These are phyloP conservation scores for Toxostoma redivivum DNA, from an alignment of 2,113 vertebrate genomes.

Conservation along the genomic window DNA sequence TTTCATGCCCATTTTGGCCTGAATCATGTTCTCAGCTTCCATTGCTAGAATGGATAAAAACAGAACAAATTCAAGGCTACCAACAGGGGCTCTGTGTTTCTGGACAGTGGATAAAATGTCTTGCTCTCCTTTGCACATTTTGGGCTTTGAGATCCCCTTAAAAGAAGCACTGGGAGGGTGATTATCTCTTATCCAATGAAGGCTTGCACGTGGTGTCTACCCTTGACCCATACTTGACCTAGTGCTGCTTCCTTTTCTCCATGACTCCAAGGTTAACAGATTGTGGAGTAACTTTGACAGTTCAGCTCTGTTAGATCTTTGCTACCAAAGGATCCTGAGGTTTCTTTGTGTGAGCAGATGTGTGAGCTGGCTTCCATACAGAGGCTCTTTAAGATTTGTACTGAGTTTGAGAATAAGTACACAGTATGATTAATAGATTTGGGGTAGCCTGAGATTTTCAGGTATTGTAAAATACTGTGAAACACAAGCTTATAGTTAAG, in stretches of 20 bases:
- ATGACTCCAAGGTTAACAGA: background rate
- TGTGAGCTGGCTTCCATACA: background rate
- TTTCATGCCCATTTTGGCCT: background rate
- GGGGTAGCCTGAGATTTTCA: background rate
- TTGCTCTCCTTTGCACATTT: background rate
- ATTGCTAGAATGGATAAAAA: background rate
- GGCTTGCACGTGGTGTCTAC: background rate
- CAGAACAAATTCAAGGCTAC: background rate
- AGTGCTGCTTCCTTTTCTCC: background rate
- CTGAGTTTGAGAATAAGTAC: background rate
- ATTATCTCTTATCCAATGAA: background rate
- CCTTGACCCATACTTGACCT: constrained; percentile 1
- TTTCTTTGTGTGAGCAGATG: background rate
- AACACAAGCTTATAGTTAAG: background rate
- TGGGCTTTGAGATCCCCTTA: background rate
- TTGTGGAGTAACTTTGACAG: background rate
- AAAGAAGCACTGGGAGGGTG: background rate
- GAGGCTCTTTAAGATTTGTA: background rate
- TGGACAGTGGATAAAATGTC: background rate
- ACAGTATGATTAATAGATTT: background rate
- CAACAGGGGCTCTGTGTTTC: background rate
- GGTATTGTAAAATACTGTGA: background rate
- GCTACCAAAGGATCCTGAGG: background rate
- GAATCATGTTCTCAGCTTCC: background rate
- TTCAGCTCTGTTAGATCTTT: background rate